Evolutionary conservation across 2,888 invertebrate species (phyloP).

Genomic region (Cheilosia vulpina): DNA sequence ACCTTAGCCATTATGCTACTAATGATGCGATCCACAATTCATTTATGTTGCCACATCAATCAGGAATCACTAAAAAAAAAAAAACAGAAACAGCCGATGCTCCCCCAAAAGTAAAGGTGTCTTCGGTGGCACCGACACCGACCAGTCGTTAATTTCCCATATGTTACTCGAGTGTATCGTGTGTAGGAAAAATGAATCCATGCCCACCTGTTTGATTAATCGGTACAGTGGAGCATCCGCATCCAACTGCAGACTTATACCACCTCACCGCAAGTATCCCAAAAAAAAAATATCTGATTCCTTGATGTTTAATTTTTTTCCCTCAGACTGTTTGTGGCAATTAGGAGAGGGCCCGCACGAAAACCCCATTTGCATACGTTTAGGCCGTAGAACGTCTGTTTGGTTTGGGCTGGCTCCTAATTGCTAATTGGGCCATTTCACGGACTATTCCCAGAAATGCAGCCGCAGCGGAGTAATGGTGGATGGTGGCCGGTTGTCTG

Average conservation of each 20-base stretch:
- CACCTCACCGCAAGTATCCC: constrained; percentile 41
- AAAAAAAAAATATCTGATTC: constrained; percentile 1
- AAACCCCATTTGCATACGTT: constrained; percentile 55
- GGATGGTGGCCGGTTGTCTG: constrained; percentile 44
- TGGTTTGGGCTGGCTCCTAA: constrained; percentile 54
- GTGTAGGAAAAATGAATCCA: constrained; percentile 14
- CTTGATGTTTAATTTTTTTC: constrained; percentile 16
- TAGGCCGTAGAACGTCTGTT: constrained; percentile 17
- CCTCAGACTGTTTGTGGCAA: constrained; percentile 34
- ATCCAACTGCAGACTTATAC: constrained; percentile 6
- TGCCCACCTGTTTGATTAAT: constrained; percentile 71
- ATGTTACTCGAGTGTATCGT: not conserved
- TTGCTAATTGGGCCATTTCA: constrained; percentile 75
- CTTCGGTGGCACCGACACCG: constrained; percentile 34
- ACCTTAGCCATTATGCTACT: constrained; percentile 59
- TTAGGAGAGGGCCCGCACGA: constrained; percentile 42
- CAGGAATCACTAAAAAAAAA: constrained; percentile 44
- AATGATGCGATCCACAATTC: constrained; percentile 70
- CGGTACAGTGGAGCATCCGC: constrained; percentile 53
- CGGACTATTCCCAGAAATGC: constrained; percentile 71
- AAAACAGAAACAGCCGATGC: constrained; percentile 14
- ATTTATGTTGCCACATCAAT: constrained; percentile 59
- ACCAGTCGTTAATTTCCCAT: not conserved
- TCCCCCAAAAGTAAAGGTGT: constrained; percentile 38
- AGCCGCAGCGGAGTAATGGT: constrained; percentile 34